Conservation (phyloP, 1,140 invertebrate species). For the Cydia fagiglandana region DNA sequence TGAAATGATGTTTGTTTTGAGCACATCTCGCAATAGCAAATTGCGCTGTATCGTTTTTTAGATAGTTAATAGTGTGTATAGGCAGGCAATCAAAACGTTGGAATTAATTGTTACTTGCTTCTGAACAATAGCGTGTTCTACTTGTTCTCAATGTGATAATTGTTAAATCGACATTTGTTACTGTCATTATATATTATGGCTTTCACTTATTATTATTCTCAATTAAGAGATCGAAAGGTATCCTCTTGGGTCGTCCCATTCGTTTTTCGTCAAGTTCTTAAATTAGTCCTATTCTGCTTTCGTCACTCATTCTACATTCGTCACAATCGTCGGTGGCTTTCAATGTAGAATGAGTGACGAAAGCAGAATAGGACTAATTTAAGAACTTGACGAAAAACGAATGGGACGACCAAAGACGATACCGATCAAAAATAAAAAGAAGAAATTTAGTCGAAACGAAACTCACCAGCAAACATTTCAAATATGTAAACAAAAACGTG, state of each 20-base stretch:
- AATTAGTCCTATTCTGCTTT: too few species aligned
- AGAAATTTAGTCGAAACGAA: background rate
- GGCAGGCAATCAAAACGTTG: constrained; percentile 48
- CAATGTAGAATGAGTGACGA: too few species aligned
- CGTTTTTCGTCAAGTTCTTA: too few species aligned
- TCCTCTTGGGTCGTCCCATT: too few species aligned
- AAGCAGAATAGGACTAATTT: too few species aligned
- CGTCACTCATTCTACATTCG: too few species aligned
- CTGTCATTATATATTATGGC: constrained; percentile 36
- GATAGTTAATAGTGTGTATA: constrained; percentile 34
- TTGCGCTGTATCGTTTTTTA: constrained; percentile 32
- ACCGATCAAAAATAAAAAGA: background rate
- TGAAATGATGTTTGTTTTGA: constrained; percentile 49
- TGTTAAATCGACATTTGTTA: constrained; percentile 38
- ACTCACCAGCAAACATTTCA: constrained; percentile 68
- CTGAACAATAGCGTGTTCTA: constrained; percentile 35
- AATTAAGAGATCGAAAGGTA: background rate
- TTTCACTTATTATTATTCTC: constrained; percentile 42
- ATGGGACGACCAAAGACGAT: too few species aligned
- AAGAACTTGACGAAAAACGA: too few species aligned
- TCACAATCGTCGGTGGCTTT: too few species aligned
- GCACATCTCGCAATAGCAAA: constrained; percentile 42
- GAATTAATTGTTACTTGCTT: constrained; percentile 48
- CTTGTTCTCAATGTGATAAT: constrained; percentile 46
- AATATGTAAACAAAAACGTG: constrained; percentile 67